Evolutionary conservation across 2,888 invertebrate genomes (phyloP), one percentile per base, ranked within the genome.

Genomic region (Lasioglossum marginatum): DNA sequence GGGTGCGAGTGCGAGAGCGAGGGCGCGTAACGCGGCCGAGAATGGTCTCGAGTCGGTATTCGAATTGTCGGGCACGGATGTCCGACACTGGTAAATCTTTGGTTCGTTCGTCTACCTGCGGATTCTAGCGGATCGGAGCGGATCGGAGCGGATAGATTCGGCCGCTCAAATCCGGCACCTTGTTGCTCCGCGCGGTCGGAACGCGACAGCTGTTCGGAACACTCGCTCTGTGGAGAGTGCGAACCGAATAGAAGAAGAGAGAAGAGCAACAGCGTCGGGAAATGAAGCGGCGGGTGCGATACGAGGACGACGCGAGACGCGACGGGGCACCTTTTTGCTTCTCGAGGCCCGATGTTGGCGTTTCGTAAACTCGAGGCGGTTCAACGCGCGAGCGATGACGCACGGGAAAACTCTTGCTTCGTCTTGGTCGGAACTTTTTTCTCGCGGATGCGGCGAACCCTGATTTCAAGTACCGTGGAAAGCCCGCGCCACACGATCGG

Each of bases 321-420:
- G 27, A 31, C 63, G 5, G 2, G 66, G 31, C 19, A 66, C 0
- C 66, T 31, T 66, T 66, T 66, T 34, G 66, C 66, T 16, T 8
- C 3, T 34, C 19, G 8, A 66, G 19, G 19, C 6, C 6, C 66
- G 66, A 34, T 16, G 34, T 63, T 63, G 2, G 19, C 66, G 66
- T 66, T 66, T 66, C 66, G 66, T 34, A 19, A 68, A 37, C 37
- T 23, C 37, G 68, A 10, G 3, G 37, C 79, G 78, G 57, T 72
- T 70, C 80, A 81, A 43, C 74, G 79, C 52, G 82, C 83, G 77
- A 63, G 83, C 71, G 82, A 85, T 93, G 93, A 93, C 93, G 92
- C 93, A 93, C 92, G 88, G 93, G 93, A 91, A 93, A 93, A 93
- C 85, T 92, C 87, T 85, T 78, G 68, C 82, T 83, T 87, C 86